Evolutionary conservation across 2,113 vertebrate species (phyloP).

Genomic region (Jacana jacana): DNA sequence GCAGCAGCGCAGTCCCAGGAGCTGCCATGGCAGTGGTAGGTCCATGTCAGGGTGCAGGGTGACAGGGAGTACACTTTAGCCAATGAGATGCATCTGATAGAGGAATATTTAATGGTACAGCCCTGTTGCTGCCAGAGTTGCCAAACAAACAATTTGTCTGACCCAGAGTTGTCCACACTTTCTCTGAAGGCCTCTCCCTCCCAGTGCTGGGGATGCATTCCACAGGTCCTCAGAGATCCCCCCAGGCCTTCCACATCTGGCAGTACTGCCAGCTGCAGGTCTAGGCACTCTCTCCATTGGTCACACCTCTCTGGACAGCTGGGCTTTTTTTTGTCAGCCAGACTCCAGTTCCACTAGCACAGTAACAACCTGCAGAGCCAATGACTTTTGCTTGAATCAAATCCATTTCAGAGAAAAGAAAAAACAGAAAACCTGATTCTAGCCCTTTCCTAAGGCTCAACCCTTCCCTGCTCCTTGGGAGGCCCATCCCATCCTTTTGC

Average conservation of each 20-base stretch:
- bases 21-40: neutral
- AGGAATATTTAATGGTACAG: neutral
- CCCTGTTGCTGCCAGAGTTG: accelerated
- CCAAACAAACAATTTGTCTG: neutral
- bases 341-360: neutral
- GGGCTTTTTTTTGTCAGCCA: neutral
- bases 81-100: neutral
- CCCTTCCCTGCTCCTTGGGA: neutral
- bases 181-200: neutral
- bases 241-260: no score
- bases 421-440: neutral
- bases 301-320: neutral
- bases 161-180: no score
- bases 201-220: neutral
- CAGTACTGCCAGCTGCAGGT: neutral
- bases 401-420: neutral
- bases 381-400: neutral
- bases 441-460: neutral
- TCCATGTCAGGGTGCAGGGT: accelerated
- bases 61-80: neutral
- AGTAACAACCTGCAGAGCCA: neutral
- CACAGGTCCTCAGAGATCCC: neutral
- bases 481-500: neutral
- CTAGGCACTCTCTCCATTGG: neutral
- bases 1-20: neutral